A percentile compares a stretch with the other conserved stretches of the same genome.
phyloP scores from a whole-genome alignment of 1,140 invertebrate species.

The Wasmannia auropunctata region DNA sequence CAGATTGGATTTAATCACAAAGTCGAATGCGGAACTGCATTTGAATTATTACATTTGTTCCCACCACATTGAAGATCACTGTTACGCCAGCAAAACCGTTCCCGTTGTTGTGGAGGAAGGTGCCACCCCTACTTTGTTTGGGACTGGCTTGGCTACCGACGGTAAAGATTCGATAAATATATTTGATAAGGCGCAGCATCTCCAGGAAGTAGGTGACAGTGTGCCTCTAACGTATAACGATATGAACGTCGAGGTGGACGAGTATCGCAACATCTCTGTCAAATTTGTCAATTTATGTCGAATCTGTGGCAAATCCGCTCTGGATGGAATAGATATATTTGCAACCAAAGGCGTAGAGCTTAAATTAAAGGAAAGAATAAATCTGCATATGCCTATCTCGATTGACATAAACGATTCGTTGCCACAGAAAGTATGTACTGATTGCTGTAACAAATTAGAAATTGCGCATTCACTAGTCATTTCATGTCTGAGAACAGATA shows the following conservation, averaged over 20 bases:
- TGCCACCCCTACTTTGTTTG: conserved; percentile 70
- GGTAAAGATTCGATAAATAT: conserved; percentile 9
- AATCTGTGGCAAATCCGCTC: conserved; percentile 67
- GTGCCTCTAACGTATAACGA: conserved; percentile 51
- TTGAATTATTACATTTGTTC: conserved; percentile 75
- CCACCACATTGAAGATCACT: conserved; percentile 73
- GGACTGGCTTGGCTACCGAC: not conserved
- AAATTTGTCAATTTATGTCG: conserved; percentile 66
- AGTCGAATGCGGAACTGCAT: conserved; percentile 72
- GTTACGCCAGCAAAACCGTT: conserved; percentile 70
- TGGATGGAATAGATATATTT: conserved; percentile 76
- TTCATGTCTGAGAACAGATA: conserved; percentile 75
- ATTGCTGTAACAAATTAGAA: conserved; percentile 78
- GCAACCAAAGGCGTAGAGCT: conserved; percentile 61
- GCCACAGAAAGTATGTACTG: conserved; percentile 75
- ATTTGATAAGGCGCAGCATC: conserved; percentile 36
- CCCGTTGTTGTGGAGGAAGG: conserved; percentile 66
- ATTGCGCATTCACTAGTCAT: conserved; percentile 71
- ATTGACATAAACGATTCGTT: conserved; percentile 68
- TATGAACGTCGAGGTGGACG: conserved; percentile 53
- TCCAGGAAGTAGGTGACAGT: conserved; percentile 16
- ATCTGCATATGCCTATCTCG: conserved; percentile 74
- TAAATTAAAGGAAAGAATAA: conserved; percentile 75
- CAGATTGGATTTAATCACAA: conserved; percentile 68
- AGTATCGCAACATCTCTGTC: conserved; percentile 57